A percentile compares a stretch with the other conserved stretches of the same genome.
Conservation (phyloP, 1,140 invertebrate species). For the Drosophila pruinosa region DNA sequence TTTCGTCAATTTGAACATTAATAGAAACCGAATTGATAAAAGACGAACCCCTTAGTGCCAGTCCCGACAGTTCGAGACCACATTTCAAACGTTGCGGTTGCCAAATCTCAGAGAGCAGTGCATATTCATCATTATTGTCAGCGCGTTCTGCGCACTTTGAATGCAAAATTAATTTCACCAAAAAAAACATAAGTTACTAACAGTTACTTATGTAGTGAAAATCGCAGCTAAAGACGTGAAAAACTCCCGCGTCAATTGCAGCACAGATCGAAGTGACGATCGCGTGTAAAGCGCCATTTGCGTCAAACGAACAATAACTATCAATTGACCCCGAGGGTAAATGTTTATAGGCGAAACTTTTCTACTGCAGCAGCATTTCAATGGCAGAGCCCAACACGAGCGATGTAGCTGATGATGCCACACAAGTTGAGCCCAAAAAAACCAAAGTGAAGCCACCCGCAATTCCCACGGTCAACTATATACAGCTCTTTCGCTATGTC, state of each 20-base stretch:
- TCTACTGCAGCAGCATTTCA: constrained; percentile 6
- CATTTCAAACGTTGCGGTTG: constrained; percentile 49
- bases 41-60: constrained; percentile 33
- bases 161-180: neutral
- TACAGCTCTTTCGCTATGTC: constrained; percentile 84
- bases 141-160: neutral
- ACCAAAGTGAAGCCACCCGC: constrained; percentile 37
- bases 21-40: constrained; percentile 64
- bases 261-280: neutral
- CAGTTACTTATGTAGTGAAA: no score
- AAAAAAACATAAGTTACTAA: no score
- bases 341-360: constrained; percentile 52
- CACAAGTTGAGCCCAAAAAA: constrained; percentile 25
- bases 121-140: neutral
- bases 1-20: constrained; percentile 49
- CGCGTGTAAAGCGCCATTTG: constrained; percentile 11
- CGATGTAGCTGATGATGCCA: neutral
- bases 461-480: constrained; percentile 49
- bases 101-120: neutral
- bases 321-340: constrained; percentile 74
- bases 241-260: neutral
- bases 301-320: constrained; percentile 48
- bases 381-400: constrained; percentile 42
- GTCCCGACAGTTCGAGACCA: constrained; percentile 45
- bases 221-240: no score